Conservation (phyloP, 1,140 invertebrate genomes). For the Dryas iulia region DNA sequence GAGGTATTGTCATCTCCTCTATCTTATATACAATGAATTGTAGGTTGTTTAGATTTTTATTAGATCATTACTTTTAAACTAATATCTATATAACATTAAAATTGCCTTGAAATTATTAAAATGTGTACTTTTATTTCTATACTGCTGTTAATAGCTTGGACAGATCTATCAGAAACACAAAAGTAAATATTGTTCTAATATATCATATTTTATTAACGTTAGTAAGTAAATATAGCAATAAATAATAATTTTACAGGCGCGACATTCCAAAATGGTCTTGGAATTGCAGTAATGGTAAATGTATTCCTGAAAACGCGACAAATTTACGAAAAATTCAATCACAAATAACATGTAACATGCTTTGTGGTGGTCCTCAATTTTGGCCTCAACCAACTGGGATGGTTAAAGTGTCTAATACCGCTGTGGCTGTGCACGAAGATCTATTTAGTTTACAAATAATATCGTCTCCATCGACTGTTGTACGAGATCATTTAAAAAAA, state of each 20-base stretch:
- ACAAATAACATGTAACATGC: constrained; percentile 79
- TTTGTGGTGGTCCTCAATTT: constrained; percentile 76
- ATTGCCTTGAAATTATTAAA: not conserved
- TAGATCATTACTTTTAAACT: too few relatives aligned
- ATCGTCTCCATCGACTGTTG: constrained; percentile 34
- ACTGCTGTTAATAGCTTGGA: not conserved
- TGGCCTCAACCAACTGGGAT: constrained; percentile 81
- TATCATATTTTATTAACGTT: not conserved
- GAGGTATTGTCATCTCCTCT: too few relatives aligned
- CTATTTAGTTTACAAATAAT: constrained; percentile 43
- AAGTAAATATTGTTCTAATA: not conserved
- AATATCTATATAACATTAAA: not conserved
- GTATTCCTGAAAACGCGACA: constrained; percentile 48
- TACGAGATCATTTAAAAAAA: constrained; percentile 40
- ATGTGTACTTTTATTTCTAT: not conserved
- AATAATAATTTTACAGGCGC: not conserved
- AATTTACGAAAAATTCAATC: constrained; percentile 54
- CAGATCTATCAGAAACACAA: not conserved
- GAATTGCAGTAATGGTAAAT: constrained; percentile 62
- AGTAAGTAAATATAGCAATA: not conserved
- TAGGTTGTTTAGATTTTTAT: too few relatives aligned
- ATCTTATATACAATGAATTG: too few relatives aligned
- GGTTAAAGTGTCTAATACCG: constrained; percentile 70
- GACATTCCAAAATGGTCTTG: constrained; percentile 60
- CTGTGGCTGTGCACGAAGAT: constrained; percentile 64